These are phyloP conservation scores for Zaprionus taronus DNA, from an alignment of 1,140 invertebrate genomes.

Conservation along the genomic window DNA sequence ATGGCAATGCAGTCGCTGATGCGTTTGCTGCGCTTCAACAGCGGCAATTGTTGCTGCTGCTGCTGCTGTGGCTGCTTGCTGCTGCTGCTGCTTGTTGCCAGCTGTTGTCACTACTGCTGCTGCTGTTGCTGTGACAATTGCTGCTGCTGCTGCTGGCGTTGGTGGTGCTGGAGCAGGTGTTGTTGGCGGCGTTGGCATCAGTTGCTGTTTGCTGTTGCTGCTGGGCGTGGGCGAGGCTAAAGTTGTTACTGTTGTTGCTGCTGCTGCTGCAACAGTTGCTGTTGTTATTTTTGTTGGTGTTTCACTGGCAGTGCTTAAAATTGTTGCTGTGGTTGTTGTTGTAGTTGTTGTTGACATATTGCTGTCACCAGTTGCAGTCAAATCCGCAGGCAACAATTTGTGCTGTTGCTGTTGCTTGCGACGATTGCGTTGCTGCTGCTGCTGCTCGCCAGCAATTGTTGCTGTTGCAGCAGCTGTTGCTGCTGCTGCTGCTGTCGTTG, in stretches of 20 bases:
- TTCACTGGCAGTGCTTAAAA: conserved; percentile 1
- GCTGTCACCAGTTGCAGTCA: neutral
- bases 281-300: neutral
- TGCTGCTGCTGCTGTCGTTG: conserved; percentile 23
- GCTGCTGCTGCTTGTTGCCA: conserved; percentile 21
- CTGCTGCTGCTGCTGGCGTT: conserved; percentile 34
- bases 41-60: conserved; percentile 26
- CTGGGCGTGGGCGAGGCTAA: neutral
- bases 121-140: conserved; percentile 3
- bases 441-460: conserved; percentile 14
- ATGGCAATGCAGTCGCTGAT: conserved; percentile 86
- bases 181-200: conserved; percentile 25
- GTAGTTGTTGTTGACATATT: conserved; percentile 20
- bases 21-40: conserved; percentile 83
- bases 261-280: conserved; percentile 4
- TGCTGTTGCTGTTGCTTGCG: conserved; percentile 53
- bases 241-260: conserved; percentile 21
- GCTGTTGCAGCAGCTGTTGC: conserved; percentile 33
- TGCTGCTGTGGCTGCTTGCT: conserved; percentile 31
- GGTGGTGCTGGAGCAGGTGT: conserved; percentile 32
- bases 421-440: conserved; percentile 53
- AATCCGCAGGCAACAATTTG: conserved; percentile 7
- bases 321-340: conserved; percentile 14
- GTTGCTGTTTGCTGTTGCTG: conserved; percentile 35
- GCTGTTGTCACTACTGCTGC: neutral